These are phyloP conservation scores for Myotis pilosus DNA, from an alignment of 2,797 vertebrate species.

Conservation along the genomic window DNA sequence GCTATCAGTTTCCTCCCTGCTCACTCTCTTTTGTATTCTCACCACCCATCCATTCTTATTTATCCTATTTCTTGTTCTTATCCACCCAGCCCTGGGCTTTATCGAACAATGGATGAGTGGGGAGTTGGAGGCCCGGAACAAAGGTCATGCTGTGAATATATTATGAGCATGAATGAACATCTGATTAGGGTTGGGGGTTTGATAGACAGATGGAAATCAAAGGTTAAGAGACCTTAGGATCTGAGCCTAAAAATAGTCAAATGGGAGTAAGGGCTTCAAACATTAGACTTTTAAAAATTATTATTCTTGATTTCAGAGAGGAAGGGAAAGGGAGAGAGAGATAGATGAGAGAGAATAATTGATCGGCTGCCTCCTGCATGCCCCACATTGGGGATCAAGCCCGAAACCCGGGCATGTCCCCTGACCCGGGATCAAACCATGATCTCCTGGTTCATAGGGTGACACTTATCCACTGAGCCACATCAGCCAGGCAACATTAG, in stretches of 20 bases:
- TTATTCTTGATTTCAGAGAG: no score
- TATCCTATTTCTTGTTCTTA: not conserved
- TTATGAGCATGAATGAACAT: not conserved
- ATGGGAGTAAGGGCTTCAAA: not conserved
- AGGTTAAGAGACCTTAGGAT: not conserved
- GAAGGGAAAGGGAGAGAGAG: no score
- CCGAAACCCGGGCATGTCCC: no score
- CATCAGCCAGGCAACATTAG: no score
- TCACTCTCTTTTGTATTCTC: not conserved
- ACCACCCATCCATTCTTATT: not conserved
- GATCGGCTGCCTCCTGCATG: no score
- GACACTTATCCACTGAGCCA: no score
- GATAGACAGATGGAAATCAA: not conserved
- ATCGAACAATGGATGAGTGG: not conserved
- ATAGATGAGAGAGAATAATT: no score
- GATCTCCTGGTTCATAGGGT: no score
- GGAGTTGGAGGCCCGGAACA: not conserved
- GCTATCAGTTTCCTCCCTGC: not conserved
- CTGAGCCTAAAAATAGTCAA: not conserved
- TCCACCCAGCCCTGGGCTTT: not conserved
- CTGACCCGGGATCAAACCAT: no score
- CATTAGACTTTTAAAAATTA: no score
- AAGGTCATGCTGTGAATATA: not conserved
- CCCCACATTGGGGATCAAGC: no score
- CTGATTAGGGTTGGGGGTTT: not conserved